Evolutionary conservation across 1,140 invertebrate species (phyloP).

Genomic region (Pemphigus obesinymphae): DNA sequence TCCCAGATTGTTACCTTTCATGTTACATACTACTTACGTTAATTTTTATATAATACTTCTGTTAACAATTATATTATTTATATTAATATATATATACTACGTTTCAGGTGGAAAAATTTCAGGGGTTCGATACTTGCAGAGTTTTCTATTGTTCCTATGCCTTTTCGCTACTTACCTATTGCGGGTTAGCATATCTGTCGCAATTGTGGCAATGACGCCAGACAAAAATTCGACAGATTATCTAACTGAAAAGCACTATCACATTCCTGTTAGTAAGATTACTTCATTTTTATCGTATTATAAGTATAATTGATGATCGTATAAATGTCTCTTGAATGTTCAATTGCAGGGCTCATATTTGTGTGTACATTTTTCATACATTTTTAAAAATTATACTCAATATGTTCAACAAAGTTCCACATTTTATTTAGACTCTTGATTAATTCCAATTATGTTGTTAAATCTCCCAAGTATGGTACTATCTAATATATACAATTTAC

Average conservation of each 20-base stretch:
- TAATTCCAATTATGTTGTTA: neutral
- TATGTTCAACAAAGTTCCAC: neutral
- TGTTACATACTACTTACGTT: neutral
- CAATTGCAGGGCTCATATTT: neutral
- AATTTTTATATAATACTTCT: neutral
- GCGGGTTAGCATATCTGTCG: constrained; percentile 44
- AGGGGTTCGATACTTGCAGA: constrained; percentile 65
- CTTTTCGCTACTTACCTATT: constrained; percentile 43
- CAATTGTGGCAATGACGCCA: constrained; percentile 45
- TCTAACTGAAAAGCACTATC: neutral
- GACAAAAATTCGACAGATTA: constrained; percentile 21
- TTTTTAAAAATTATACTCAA: neutral
- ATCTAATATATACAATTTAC: no score
- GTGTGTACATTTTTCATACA: neutral
- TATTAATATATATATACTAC: neutral
- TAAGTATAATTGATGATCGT: neutral
- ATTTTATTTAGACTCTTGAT: neutral
- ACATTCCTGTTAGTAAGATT: constrained; percentile 31
- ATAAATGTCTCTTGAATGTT: neutral
- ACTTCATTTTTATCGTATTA: neutral
- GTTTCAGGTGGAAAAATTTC: constrained; percentile 13
- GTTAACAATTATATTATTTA: neutral
- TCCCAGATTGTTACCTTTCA: neutral
- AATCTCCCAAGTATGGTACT: no score
- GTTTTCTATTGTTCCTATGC: constrained; percentile 58